These are phyloP conservation scores for Heliconius hortense DNA, from an alignment of 2,888 invertebrate species.

Conservation along the genomic window DNA sequence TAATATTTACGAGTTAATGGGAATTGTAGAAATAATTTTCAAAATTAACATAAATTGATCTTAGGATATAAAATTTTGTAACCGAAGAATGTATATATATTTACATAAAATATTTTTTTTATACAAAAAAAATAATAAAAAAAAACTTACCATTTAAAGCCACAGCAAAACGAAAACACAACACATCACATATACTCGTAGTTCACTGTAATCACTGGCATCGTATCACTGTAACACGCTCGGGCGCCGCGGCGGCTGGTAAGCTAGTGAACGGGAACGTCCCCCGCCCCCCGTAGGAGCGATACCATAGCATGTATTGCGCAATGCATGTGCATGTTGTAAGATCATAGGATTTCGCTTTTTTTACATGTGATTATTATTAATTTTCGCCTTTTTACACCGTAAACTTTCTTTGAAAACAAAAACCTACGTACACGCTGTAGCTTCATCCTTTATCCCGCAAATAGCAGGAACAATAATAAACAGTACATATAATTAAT, in stretches of 20 bases:
- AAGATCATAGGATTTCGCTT: neutral
- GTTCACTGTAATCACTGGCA: conserved; percentile 5
- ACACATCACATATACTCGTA: conserved; percentile 45
- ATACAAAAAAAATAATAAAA: neutral
- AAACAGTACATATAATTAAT: too few relatives aligned
- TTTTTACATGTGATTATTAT: neutral
- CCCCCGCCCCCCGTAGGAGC: conserved; percentile 40
- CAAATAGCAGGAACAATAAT: neutral
- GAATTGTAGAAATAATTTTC: too few relatives aligned
- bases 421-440: too few relatives aligned
- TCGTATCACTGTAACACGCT: conserved; percentile 43
- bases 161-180: conserved; percentile 45
- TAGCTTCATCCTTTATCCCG: neutral
- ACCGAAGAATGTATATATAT: neutral
- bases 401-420: neutral
- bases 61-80: neutral
- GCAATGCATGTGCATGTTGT: conserved; percentile 60
- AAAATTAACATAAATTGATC: neutral
- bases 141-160: conserved; percentile 51
- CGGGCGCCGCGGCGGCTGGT: conserved; percentile 53
- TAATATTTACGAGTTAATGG: too few relatives aligned
- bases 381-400: neutral
- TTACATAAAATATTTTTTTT: too few relatives aligned
- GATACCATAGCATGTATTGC: conserved; percentile 68
- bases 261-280: conserved; percentile 57